These are phyloP conservation scores for Pseudorhombus dupliciocellatus DNA, from an alignment of 2,113 vertebrate species.

Conservation along the genomic window DNA sequence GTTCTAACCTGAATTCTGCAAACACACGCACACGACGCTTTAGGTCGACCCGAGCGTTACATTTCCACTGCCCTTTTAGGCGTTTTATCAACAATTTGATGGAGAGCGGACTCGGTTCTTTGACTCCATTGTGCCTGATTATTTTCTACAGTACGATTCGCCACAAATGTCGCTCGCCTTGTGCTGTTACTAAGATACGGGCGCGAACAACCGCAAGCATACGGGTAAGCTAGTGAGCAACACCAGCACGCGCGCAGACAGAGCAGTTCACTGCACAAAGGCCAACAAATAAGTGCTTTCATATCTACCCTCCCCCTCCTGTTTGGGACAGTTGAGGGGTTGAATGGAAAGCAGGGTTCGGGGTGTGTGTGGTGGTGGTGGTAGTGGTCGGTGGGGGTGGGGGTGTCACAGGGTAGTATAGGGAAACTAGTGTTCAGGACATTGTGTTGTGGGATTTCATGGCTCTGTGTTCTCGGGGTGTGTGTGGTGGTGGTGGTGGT, in stretches of 20 bases:
- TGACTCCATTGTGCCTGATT: constrained; percentile 7
- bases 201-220: constrained; percentile 67
- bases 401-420: constrained; percentile 31
- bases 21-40: background rate
- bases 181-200: constrained; percentile 75
- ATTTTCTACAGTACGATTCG: constrained; percentile 60
- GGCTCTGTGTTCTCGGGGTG: constrained; percentile 33
- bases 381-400: too few species aligned
- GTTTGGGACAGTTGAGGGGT: constrained; percentile 63
- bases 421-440: constrained; percentile 54
- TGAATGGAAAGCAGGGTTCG: constrained; percentile 60
- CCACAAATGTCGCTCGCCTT: constrained; percentile 47
- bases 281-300: constrained; percentile 79
- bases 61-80: background rate
- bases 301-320: constrained; percentile 69
- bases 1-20: constrained; percentile 20
- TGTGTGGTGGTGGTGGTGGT: too few species aligned
- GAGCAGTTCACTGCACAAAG: constrained; percentile 64
- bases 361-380: constrained; percentile 13
- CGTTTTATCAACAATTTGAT: background rate
- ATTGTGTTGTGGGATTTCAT: constrained; percentile 51
- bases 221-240: constrained; percentile 63
- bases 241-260: constrained; percentile 59
- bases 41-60: background rate
- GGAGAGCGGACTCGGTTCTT: constrained; percentile 18